Evolutionary conservation across 2,888 invertebrate genomes (phyloP).

Genomic region (Orthosia incerta): DNA sequence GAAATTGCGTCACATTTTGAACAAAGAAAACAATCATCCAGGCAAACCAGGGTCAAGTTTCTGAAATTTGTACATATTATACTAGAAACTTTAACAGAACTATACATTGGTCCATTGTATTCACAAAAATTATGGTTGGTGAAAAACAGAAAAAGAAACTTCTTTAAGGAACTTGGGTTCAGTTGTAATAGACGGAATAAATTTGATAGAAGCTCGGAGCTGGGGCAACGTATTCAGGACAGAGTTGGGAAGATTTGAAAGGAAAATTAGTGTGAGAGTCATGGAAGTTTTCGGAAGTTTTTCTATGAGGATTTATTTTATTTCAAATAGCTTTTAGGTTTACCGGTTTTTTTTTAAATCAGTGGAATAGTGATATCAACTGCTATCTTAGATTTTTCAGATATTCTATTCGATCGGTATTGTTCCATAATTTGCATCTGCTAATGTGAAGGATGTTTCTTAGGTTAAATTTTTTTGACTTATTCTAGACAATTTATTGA

Average conservation of each 20-base stretch:
- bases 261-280: constrained; percentile 42
- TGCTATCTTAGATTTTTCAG: background rate
- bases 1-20: constrained; percentile 33
- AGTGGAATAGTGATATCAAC: background rate
- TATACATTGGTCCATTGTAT: constrained; percentile 73
- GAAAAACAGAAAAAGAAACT: constrained; percentile 61
- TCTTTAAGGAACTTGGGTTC: constrained; percentile 67
- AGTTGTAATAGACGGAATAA: constrained; percentile 76
- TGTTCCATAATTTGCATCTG: no score
- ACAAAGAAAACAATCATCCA: constrained; percentile 30
- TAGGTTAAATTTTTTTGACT: background rate
- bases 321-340: background rate
- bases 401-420: background rate
- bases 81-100: constrained; percentile 65
- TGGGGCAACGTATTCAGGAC: constrained; percentile 21
- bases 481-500: background rate
- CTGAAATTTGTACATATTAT: constrained; percentile 58
- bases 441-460: background rate
- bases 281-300: constrained; percentile 31
- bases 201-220: constrained; percentile 75
- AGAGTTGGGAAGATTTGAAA: constrained; percentile 44
- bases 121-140: constrained; percentile 60
- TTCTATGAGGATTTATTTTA: background rate
- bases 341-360: no score
- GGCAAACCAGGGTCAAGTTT: constrained; percentile 25